phyloP scores from a whole-genome alignment of 2,797 vertebrate genomes.

The Girardinus metallicus region DNA sequence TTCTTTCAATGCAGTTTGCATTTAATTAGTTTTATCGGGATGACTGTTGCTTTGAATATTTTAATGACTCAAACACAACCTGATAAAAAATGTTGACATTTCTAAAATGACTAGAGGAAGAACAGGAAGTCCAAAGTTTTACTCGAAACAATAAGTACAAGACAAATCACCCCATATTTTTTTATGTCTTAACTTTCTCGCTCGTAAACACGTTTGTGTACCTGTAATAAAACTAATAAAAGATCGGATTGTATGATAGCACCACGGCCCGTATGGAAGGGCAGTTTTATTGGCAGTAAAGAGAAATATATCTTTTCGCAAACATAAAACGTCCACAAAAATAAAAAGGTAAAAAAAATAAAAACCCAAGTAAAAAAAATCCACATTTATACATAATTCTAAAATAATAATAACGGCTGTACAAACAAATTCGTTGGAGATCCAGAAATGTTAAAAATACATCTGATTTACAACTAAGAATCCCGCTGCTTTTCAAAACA shows the following conservation, averaged over 20 bases:
- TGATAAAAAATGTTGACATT: not conserved
- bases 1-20: not conserved
- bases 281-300: slow-evolving; percentile 63
- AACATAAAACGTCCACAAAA: slow-evolving; percentile 46
- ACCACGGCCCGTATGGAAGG: slow-evolving; percentile 60
- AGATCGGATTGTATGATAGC: slow-evolving; percentile 49
- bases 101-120: not conserved
- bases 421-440: slow-evolving; percentile 11
- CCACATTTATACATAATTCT: slow-evolving; percentile 14
- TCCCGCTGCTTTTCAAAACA: slow-evolving; percentile 21
- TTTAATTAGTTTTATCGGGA: not conserved
- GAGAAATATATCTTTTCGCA: slow-evolving; percentile 8
- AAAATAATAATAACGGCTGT: slow-evolving; percentile 8
- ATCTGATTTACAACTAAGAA: slow-evolving; percentile 1
- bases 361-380: slow-evolving; percentile 48
- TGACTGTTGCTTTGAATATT: not conserved
- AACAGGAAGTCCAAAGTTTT: not conserved
- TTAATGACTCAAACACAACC: not conserved
- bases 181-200: not conserved
- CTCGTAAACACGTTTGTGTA: not conserved
- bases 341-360: slow-evolving; percentile 36
- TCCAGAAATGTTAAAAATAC: not conserved
- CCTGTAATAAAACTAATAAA: slow-evolving; percentile 10
- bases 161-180: not conserved
- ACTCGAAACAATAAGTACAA: not conserved